phyloP scores from a whole-genome alignment of 2,113 vertebrate genomes.

The Dipodomys ordii region DNA sequence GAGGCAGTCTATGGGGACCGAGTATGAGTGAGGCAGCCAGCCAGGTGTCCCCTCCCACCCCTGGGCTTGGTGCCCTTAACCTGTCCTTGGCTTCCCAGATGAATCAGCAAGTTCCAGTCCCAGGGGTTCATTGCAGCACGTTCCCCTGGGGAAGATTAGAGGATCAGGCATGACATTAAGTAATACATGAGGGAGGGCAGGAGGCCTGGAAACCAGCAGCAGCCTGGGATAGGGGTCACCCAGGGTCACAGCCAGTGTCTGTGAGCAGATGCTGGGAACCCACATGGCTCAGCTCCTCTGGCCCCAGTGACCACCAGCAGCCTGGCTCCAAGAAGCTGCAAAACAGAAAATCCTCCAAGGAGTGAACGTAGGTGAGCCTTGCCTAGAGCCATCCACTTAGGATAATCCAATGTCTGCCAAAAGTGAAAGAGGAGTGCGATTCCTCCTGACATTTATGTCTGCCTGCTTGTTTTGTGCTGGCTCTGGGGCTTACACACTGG shows the following conservation, averaged over 20 bases:
- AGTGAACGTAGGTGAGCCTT: background rate
- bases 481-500: too few species aligned
- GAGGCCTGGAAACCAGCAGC: background rate
- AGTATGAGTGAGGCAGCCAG: background rate
- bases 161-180: background rate
- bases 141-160: constrained; percentile 30
- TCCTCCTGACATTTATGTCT: too few species aligned
- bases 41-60: background rate
- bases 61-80: background rate
- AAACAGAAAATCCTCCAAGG: background rate
- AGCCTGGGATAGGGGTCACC: background rate
- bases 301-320: background rate
- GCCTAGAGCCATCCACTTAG: background rate
- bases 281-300: background rate
- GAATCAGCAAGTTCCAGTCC: constrained; percentile 63
- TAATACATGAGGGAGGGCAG: background rate
- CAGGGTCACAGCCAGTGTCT: background rate
- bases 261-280: background rate
- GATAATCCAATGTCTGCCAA: background rate
- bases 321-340: background rate
- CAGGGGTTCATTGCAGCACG: constrained; percentile 22
- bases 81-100: constrained; percentile 67
- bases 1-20: background rate
- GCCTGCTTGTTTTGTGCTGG: too few species aligned
- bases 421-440: background rate